Percentiles rank a stretch among this genome's conserved stretches.
Evolutionary conservation across 2,113 vertebrate species (phyloP).

Genomic region (Dascyllus trimaculatus): DNA sequence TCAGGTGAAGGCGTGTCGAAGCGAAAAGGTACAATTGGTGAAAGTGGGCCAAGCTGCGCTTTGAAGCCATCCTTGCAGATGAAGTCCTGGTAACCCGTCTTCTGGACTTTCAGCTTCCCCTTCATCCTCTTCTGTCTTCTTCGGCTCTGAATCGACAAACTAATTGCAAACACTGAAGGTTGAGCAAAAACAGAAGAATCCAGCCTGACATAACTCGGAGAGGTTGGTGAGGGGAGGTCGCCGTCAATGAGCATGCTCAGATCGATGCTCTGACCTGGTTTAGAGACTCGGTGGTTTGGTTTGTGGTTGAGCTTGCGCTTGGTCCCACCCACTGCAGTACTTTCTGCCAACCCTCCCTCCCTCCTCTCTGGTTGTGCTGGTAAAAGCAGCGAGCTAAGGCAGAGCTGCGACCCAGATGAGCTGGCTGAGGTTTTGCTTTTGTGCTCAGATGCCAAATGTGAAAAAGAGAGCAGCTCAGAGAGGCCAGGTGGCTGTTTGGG

Average conservation of each 20-base stretch:
- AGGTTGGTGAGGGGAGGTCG: constrained; percentile 31
- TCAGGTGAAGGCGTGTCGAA: constrained; percentile 96
- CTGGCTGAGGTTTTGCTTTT: constrained; percentile 71
- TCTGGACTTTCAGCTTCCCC: constrained; percentile 28
- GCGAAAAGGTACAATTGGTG: constrained; percentile 89
- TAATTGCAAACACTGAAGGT: constrained; percentile 93
- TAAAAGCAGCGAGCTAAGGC: constrained; percentile 56
- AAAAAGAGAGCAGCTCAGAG: constrained; percentile 50
- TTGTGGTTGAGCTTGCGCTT: constrained; percentile 73
- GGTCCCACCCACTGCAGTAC: constrained; percentile 30
- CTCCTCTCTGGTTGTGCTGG: constrained; percentile 57
- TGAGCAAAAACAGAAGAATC: constrained; percentile 83
- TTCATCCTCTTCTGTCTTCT: constrained; percentile 73
- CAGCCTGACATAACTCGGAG: constrained; percentile 56
- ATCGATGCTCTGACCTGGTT: constrained; percentile 82
- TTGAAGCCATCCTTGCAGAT: constrained; percentile 83
- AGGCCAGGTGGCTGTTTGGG: constrained; percentile 60
- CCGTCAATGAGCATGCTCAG: constrained; percentile 86
- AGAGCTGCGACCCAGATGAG: constrained; percentile 69
- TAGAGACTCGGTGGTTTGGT: constrained; percentile 43
- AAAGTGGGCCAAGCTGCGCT: constrained; percentile 79
- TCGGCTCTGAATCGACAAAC: constrained; percentile 87
- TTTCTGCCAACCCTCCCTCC: constrained; percentile 30
- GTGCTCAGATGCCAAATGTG: constrained; percentile 57
- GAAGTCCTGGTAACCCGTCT: constrained; percentile 80